phyloP scores from a whole-genome alignment of 2,888 invertebrate genomes.

The Lordiphosa andalusiaca region DNA sequence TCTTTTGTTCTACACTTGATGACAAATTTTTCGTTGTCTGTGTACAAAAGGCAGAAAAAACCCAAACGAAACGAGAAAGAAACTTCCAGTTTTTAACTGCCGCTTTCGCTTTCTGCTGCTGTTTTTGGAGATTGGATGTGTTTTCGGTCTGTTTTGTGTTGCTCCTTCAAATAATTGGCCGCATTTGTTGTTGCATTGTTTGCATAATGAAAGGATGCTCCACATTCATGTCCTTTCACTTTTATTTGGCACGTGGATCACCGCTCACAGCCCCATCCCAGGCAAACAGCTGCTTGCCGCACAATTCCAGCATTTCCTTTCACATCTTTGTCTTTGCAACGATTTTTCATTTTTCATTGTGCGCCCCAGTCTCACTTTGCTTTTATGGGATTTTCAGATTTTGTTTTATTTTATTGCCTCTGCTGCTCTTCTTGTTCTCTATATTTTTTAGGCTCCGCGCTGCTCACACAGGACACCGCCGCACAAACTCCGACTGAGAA shows the following conservation, averaged over 20 bases:
- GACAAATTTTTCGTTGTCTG: conserved; percentile 56
- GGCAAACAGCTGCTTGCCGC: no score
- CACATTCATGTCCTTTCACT: not conserved
- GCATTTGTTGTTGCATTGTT: conserved; percentile 16
- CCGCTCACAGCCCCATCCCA: no score
- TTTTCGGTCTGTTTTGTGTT: conserved; percentile 27
- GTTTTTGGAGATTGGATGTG: conserved; percentile 59
- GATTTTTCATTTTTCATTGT: no score
- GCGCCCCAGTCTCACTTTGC: no score
- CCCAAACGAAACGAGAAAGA: conserved; percentile 10
- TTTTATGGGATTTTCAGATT: no score
- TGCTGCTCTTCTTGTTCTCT: conserved; percentile 5
- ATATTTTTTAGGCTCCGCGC: conserved; percentile 26
- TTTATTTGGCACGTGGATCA: conserved; percentile 6
- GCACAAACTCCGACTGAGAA: conserved; percentile 38
- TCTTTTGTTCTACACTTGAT: conserved; percentile 59
- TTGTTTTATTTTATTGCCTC: not conserved
- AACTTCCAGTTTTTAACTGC: conserved; percentile 44
- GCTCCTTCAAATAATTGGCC: conserved; percentile 42
- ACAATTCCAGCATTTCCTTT: no score
- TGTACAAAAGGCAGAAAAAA: conserved; percentile 16
- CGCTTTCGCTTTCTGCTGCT: conserved; percentile 41
- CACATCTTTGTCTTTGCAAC: no score
- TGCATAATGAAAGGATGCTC: conserved; percentile 16
- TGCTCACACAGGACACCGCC: conserved; percentile 31